A percentile compares a stretch with the other conserved stretches of the same genome.
These are phyloP conservation scores for Rhopalosiphum padi DNA, from an alignment of 1,140 invertebrate species.

Conservation along the genomic window DNA sequence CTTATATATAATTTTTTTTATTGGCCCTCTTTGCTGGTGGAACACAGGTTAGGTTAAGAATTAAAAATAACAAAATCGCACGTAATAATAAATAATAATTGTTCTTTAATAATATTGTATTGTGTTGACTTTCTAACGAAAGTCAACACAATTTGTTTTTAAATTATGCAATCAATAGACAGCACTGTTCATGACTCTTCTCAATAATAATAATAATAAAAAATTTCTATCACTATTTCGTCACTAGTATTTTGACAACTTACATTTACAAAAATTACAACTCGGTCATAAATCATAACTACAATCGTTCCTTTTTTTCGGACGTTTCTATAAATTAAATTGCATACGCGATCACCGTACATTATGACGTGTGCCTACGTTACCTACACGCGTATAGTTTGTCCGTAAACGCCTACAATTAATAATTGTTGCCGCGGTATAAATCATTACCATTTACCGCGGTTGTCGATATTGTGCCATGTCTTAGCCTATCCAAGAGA, in stretches of 20 bases:
- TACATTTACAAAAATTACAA: neutral
- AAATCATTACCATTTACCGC: neutral
- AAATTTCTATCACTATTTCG: neutral
- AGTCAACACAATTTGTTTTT: neutral
- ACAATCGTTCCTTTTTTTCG: neutral
- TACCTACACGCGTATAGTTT: neutral
- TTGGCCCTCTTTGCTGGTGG: no score
- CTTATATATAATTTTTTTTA: neutral
- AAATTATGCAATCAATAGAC: neutral
- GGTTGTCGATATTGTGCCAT: neutral
- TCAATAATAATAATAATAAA: neutral
- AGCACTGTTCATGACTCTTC: neutral
- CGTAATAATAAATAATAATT: neutral
- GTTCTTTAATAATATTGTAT: neutral
- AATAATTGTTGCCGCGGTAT: neutral
- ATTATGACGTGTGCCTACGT: neutral
- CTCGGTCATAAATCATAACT: neutral
- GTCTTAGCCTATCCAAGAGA: neutral
- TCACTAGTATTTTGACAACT: neutral
- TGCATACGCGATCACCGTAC: neutral
- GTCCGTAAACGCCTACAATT: neutral
- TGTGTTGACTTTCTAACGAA: neutral
- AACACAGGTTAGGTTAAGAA: no score
- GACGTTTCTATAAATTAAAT: neutral
- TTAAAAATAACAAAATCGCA: no score